Percentiles rank a stretch among this genome's conserved stretches.
phyloP scores from a whole-genome alignment of 2,797 vertebrate genomes.

The Margarornis squamiger region DNA sequence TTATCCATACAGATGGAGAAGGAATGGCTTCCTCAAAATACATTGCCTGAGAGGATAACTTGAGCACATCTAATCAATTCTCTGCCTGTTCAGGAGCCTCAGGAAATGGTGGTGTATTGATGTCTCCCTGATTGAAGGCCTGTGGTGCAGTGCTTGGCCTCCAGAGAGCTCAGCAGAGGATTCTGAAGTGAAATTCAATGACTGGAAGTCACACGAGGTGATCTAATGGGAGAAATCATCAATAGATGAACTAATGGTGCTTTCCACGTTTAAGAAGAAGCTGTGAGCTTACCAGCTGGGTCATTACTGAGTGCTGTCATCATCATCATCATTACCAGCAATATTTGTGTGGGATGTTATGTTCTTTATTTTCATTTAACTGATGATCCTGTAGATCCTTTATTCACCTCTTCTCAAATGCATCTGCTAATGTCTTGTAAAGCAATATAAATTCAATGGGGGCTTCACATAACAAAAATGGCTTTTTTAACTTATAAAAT shows the following conservation, averaged over 20 bases:
- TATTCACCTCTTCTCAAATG: background rate
- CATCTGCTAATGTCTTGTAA: background rate
- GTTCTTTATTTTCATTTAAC: background rate
- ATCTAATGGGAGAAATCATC: background rate
- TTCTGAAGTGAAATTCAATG: background rate
- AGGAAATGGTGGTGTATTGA: background rate
- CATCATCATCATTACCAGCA: background rate
- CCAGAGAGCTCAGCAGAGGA: background rate
- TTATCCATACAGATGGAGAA: background rate
- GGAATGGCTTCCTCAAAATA: background rate
- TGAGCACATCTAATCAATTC: background rate
- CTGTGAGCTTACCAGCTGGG: background rate
- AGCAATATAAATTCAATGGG: background rate
- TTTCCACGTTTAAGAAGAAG: background rate
- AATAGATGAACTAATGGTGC: background rate
- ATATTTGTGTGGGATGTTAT: background rate
- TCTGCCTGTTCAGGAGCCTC: background rate
- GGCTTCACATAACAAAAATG: background rate
- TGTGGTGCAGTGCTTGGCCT: background rate
- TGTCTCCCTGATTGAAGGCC: background rate
- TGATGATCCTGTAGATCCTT: background rate
- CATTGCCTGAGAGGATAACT: background rate
- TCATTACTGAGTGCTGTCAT: background rate
- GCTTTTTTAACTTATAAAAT: background rate
- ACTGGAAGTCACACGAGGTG: background rate